Evolutionary conservation across 1,140 invertebrate genomes (phyloP), one percentile per base, ranked within the genome.

Genomic region (Drosophila mojavensis): DNA sequence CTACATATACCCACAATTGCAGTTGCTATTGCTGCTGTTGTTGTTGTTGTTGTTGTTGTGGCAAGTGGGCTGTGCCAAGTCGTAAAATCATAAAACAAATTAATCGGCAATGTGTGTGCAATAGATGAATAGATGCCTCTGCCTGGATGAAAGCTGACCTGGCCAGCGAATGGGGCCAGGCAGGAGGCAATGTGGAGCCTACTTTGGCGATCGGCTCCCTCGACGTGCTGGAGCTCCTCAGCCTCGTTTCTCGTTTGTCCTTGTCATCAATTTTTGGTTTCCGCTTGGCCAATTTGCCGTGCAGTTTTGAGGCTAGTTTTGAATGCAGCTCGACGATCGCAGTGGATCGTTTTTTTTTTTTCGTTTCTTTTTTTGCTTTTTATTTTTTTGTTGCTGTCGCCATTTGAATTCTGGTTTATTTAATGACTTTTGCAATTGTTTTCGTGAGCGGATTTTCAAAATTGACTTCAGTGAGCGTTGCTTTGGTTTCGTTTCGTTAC

Each of bases 401-500:
- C 78, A 81, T 88, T 88, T 89, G 63, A 69, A 79, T 86, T 89
- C 84, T 83, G 83, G 84, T 88, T 89, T 89, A 84, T 88, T 88
- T 88, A 89, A 88, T 88, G 85, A 78, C 80, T 84, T 84, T 86
- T 82, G 84, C 84, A 88, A 89, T 88, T 88, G 84, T 88, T 88
- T 88, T 89, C 84, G 84, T 88, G 84, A 88, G 84, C 84, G 84
- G 84, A 88, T 88, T 88, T 88, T 89, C 73, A 89, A 89, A 88
- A 86, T 88, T 88, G 79, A 74, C 70, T 77, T 70, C 71, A 79
- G 51, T 85, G 64, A 86, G 79, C 78, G 74, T 79, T 59, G 69
- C 63, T 69, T 80, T 63, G 56, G 59, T 72, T 78, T 74, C 36
- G 30, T 66, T 71, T 64, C 11, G 43, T 26, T 71, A 56, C 11